Percentiles rank a stretch among this genome's conserved stretches.
Evolutionary conservation across 2,113 vertebrate genomes (phyloP).

Genomic region (Zapus hudsonius): DNA sequence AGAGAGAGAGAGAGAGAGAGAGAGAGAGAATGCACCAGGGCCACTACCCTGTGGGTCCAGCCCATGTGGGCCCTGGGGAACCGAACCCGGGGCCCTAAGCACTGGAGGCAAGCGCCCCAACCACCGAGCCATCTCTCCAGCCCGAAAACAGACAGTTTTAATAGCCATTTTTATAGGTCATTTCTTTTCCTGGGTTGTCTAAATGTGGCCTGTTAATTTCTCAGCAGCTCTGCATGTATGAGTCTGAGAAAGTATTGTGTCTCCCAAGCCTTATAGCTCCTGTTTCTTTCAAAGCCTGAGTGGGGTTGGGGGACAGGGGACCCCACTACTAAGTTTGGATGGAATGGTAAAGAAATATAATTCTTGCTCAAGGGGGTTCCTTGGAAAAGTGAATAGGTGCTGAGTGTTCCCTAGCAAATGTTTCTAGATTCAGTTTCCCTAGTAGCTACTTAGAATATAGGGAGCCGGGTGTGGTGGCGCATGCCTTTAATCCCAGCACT

Average conservation of each 20-base stretch:
- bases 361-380: not conserved
- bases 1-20: no score
- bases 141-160: slow-evolving; percentile 5
- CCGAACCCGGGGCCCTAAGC: no score
- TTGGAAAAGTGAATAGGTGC: not conserved
- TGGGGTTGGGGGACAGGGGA: no score
- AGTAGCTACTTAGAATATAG: not conserved
- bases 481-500: no score
- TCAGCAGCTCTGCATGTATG: not conserved
- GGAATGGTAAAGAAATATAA: not conserved
- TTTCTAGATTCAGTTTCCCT: not conserved
- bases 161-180: not conserved
- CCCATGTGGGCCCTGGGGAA: no score
- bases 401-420: not conserved
- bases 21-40: no score
- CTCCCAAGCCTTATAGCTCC: not conserved
- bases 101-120: no score
- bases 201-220: not conserved
- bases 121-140: no score
- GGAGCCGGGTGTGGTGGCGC: no score
- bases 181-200: slow-evolving; percentile 22
- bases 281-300: not conserved
- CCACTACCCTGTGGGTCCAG: no score
- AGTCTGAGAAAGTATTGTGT: not conserved
- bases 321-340: not conserved